Conservation (phyloP, 2,113 vertebrate genomes). For the Nematolebias whitei region DNA sequence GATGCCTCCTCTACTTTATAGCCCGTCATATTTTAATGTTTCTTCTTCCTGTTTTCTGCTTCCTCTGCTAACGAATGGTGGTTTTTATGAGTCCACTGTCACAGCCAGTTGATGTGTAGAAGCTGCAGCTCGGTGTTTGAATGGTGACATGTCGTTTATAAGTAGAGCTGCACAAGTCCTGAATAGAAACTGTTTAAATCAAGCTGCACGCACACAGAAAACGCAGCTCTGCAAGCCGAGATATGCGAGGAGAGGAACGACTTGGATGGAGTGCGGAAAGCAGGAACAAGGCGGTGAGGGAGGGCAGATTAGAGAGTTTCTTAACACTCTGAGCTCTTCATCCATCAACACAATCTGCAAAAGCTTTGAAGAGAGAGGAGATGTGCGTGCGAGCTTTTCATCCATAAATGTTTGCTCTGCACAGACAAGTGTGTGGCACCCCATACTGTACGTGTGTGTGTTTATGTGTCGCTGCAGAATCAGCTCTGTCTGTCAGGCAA, state of each 20-base stretch:
- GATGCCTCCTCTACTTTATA: background rate
- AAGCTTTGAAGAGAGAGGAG: constrained; percentile 62
- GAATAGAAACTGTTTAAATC: constrained; percentile 11
- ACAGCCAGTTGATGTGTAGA: background rate
- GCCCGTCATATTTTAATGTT: background rate
- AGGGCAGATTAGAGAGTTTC: constrained; percentile 64
- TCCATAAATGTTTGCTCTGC: constrained; percentile 59
- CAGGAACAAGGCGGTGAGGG: constrained; percentile 30
- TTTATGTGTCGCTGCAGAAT: constrained; percentile 46
- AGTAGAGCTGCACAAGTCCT: constrained; percentile 6
- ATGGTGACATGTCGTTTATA: background rate
- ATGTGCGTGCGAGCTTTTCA: constrained; percentile 60
- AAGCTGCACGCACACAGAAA: background rate
- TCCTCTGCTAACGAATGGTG: background rate
- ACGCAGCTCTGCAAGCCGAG: constrained; percentile 23
- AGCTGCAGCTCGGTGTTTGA: background rate
- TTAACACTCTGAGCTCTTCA: constrained; percentile 62
- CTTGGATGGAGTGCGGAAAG: constrained; percentile 17
- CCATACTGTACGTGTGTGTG: constrained; percentile 27
- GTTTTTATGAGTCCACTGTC: background rate
- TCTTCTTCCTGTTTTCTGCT: background rate
- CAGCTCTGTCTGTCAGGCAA: constrained; percentile 55
- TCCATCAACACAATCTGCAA: constrained; percentile 71
- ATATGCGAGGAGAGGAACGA: constrained; percentile 1
- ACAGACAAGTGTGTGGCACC: constrained; percentile 22